Evolutionary conservation across 2,888 invertebrate species (phyloP).

Genomic region (Xestia c-nigrum): DNA sequence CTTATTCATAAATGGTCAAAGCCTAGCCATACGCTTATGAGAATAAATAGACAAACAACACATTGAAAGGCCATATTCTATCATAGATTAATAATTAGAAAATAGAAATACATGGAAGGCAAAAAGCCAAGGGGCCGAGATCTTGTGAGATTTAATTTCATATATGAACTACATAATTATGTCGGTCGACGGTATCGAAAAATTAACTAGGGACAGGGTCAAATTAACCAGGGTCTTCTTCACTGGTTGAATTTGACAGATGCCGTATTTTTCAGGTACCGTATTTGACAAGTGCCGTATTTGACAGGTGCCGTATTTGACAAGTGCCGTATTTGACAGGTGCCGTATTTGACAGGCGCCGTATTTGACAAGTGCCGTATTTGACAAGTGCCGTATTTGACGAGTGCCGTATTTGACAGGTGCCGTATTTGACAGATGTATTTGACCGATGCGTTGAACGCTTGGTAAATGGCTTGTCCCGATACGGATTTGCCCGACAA

Average conservation of each 20-base stretch:
- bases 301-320: no score
- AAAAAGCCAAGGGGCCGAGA: conserved; percentile 32
- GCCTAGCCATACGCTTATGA: conserved; percentile 39
- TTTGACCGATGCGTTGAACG: not conserved
- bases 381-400: no score
- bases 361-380: no score
- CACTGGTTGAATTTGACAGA: not conserved
- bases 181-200: not conserved
- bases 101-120: conserved; percentile 43
- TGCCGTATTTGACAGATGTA: no score
- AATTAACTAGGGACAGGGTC: not conserved
- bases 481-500: not conserved
- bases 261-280: no score
- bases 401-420: no score
- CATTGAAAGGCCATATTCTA: conserved; percentile 34
- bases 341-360: no score
- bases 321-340: no score
- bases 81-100: conserved; percentile 19
- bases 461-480: not conserved
- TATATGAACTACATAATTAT: conserved; percentile 1
- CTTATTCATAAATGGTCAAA: conserved; percentile 41
- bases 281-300: not conserved
- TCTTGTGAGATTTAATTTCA: conserved; percentile 3
- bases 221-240: no score
- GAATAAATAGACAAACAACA: conserved; percentile 29